Conservation (phyloP, 1,140 invertebrate species). For the Cotesia glomerata region DNA sequence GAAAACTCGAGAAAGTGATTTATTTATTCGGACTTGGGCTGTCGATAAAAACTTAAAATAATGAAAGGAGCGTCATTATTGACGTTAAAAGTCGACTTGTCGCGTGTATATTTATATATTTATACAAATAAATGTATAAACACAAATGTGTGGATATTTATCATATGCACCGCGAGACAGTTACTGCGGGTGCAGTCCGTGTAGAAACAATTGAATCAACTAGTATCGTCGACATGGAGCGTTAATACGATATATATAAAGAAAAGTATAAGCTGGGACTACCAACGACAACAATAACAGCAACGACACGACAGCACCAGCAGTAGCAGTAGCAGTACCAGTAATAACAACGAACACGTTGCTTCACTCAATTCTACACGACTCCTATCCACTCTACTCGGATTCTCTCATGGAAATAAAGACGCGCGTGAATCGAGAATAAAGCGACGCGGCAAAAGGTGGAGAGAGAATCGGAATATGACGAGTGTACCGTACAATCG, state of each 20-base stretch:
- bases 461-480: conserved; percentile 18
- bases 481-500: neutral
- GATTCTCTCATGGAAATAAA: conserved; percentile 27
- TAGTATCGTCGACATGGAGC: neutral
- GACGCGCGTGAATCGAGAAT: conserved; percentile 17
- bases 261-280: conserved; percentile 12
- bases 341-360: neutral
- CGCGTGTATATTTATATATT: too few relatives aligned
- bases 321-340: too few relatives aligned
- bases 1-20: too few relatives aligned
- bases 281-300: neutral
- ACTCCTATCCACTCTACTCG: neutral
- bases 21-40: too few relatives aligned
- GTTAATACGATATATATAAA: conserved; percentile 4
- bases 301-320: neutral
- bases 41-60: too few relatives aligned
- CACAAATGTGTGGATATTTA: too few relatives aligned
- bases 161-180: neutral
- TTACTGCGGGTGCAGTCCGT: neutral
- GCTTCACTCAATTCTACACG: too few relatives aligned
- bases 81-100: too few relatives aligned
- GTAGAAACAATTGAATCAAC: conserved; percentile 16
- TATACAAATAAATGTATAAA: too few relatives aligned
- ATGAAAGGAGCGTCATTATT: too few relatives aligned
- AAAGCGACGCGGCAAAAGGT: conserved; percentile 17